Conservation (phyloP, 2,888 invertebrate genomes). For the Volucella bombylans region DNA sequence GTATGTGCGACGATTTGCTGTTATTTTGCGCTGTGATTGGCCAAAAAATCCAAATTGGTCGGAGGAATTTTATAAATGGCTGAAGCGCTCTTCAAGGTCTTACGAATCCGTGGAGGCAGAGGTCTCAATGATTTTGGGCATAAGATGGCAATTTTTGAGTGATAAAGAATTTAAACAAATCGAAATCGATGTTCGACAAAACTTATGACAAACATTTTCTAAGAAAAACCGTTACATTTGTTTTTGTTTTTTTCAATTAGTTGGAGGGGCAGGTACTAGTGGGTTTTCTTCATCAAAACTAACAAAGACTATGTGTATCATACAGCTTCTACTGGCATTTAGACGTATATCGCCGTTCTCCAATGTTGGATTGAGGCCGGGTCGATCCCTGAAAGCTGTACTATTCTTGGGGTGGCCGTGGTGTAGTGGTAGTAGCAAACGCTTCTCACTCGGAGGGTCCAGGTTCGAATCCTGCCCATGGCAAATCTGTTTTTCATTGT, state of each 20-base stretch:
- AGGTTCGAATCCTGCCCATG: no score
- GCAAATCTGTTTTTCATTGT: no score
- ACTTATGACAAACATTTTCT: conserved; percentile 61
- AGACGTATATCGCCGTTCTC: no score
- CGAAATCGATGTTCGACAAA: conserved; percentile 79
- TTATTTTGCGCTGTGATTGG: conserved; percentile 89
- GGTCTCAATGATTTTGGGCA: conserved; percentile 87
- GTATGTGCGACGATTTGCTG: conserved; percentile 87
- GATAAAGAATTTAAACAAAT: conserved; percentile 86
- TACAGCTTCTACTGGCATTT: background rate
- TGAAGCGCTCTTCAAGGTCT: conserved; percentile 85
- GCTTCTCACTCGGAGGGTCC: no score
- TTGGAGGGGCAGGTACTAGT: no score
- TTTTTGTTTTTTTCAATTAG: no score
- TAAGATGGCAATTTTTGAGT: conserved; percentile 86
- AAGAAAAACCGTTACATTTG: no score
- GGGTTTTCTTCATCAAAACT: background rate
- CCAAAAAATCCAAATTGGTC: conserved; percentile 87
- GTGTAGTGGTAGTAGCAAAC: no score
- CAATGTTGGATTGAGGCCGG: no score
- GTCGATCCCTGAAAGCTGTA: no score
- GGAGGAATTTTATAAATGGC: conserved; percentile 86
- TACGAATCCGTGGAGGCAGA: conserved; percentile 87
- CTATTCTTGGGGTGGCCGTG: no score
- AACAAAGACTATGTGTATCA: background rate